A percentile compares a stretch with the other conserved stretches of the same genome.
phyloP scores from a whole-genome alignment of 2,113 vertebrate genomes.

The Pao palembangensis region DNA sequence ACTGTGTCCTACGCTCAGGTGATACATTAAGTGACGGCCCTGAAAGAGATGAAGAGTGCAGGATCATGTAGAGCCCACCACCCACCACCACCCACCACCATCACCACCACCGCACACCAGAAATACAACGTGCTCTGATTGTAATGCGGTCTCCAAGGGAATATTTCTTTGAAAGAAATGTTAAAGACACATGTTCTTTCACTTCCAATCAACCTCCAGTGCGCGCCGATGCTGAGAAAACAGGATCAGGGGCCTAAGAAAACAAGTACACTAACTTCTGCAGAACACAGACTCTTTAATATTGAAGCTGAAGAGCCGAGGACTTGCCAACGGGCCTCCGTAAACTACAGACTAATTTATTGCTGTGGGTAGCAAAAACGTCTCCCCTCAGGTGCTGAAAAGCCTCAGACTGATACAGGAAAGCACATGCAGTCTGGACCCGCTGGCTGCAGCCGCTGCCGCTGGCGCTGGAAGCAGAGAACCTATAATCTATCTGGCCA shows the following conservation, averaged over 20 bases:
- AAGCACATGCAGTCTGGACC: constrained; percentile 42
- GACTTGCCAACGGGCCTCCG: constrained; percentile 7
- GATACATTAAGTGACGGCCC: too few relatives aligned
- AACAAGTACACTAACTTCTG: constrained; percentile 29
- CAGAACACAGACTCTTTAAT: constrained; percentile 27
- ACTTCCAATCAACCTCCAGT: constrained; percentile 51
- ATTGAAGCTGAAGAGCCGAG: constrained; percentile 14
- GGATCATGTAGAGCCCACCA: background rate
- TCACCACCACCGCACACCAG: constrained; percentile 1
- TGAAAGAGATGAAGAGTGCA: background rate
- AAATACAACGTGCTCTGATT: constrained; percentile 35
- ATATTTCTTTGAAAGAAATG: constrained; percentile 43
- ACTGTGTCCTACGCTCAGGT: too few relatives aligned
- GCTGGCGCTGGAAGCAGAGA: constrained; percentile 49
- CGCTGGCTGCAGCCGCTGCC: constrained; percentile 34
- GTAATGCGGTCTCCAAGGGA: constrained; percentile 49
- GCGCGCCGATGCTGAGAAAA: constrained; percentile 47
- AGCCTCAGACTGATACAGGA: constrained; percentile 53
- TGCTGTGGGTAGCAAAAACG: constrained; percentile 43
- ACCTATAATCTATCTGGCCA: constrained; percentile 60
- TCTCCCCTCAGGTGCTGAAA: constrained; percentile 64
- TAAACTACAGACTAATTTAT: constrained; percentile 35
- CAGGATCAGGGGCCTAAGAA: constrained; percentile 39
- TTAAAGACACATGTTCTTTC: constrained; percentile 44
- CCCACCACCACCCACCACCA: background rate